Base-by-base conservation (phyloP, 1,140 invertebrate species). In the Papilio polyxenes region DNA sequence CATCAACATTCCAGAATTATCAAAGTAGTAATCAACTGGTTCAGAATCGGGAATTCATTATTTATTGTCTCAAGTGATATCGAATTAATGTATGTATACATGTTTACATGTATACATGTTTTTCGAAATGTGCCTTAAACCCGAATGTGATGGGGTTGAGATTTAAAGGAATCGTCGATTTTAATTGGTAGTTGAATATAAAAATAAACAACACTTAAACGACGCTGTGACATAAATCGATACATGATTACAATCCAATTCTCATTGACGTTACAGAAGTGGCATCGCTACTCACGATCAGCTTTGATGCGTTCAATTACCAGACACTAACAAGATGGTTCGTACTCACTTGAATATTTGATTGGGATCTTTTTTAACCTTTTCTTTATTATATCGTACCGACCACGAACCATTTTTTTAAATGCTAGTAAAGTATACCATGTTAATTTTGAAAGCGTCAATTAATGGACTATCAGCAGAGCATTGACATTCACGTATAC, bases 301-400 rank as follows among this genome's bases (percentile, higher is more conserved):
- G 82, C 86, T 86, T 87, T 86, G 85, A 86, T 85, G 83, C 82
- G 83, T 90, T 90, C 88, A 90, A 90, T 90, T 91, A 89, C 85
- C 77, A 76, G 83, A 83, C 83, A 84, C 86, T 91, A 90, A 90
- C 89, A 84, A 89, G 88, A 86, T 82, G 84, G 84, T 86, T 87
- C 83, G 83, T 86, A 85, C 80, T 83, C 82, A 83, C 80, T 85
- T 82, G 78, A 75, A 85, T 83, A 85, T 83, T 84, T 85, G 86
- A 86, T 86, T 85, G 84, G 82, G 83, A 80, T 74, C 59, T 56
- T 81, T 69, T 83, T 53, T 74, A 69, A 80, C 65, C 20, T 48
- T 53, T 81, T 69, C 44, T 78, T 59, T 65, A 23, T 20, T 48
- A 51, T 15, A 44, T 65, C 20, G 59, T 20, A 23, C 13, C 62